phyloP scores from a whole-genome alignment of 2,113 vertebrate genomes.

The Leuciscus idus region DNA sequence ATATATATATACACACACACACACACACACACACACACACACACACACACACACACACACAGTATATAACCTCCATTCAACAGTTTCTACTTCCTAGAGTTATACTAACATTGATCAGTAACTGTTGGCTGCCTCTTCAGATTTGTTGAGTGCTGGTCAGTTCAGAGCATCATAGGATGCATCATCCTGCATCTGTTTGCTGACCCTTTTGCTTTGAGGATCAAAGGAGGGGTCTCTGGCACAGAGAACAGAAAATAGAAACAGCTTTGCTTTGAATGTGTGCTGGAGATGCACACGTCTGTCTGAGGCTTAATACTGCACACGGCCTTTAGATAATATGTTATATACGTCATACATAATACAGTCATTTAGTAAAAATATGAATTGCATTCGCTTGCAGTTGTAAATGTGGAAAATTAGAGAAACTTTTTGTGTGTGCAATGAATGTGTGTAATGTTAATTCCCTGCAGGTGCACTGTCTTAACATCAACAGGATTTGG shows the following conservation, averaged over 20 bases:
- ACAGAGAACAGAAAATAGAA: constrained; percentile 41
- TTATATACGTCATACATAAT: not conserved
- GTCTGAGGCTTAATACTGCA: not conserved
- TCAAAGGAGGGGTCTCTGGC: constrained; percentile 42
- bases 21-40: too few species aligned
- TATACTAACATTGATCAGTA: not conserved
- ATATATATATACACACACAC: too few species aligned
- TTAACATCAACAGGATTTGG: not conserved
- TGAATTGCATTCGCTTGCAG: not conserved
- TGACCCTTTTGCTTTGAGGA: constrained; percentile 57
- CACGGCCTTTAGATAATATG: not conserved
- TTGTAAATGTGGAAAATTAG: not conserved
- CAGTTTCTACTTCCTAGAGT: not conserved
- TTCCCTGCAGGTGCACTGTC: not conserved
- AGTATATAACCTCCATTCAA: too few species aligned
- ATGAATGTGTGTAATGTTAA: not conserved
- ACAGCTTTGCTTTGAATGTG: constrained; percentile 45
- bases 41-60: too few species aligned
- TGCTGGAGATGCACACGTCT: not conserved
- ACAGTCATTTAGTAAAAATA: not conserved
- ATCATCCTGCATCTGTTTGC: constrained; percentile 43
- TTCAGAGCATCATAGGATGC: constrained; percentile 35
- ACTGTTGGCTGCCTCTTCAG: not conserved
- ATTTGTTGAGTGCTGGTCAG: constrained; percentile 41
- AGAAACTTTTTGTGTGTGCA: not conserved